Percentiles rank a stretch among this genome's conserved stretches.
phyloP scores from a whole-genome alignment of 2,797 vertebrate species.

The Taeniopygia guttata region DNA sequence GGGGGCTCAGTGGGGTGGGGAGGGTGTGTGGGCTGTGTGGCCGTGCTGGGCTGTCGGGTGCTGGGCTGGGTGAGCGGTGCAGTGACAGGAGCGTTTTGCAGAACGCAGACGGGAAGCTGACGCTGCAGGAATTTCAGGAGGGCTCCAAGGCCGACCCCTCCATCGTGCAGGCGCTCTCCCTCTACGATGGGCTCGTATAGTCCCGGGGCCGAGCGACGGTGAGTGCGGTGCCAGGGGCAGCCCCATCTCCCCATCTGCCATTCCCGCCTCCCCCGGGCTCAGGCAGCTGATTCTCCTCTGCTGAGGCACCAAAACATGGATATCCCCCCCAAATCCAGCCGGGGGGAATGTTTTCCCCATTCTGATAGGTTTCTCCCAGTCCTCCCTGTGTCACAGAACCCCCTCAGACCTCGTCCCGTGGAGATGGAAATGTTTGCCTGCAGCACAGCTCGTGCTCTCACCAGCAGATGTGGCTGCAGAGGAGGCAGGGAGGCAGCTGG shows the following conservation, averaged over 20 bases:
- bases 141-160: conserved; percentile 98
- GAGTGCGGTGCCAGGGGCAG: background rate
- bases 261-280: background rate
- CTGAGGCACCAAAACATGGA: background rate
- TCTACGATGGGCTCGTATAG: conserved; percentile 93
- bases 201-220: conserved; percentile 64
- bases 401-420: fast-evolving
- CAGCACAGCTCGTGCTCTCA: fast-evolving
- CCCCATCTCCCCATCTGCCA: background rate
- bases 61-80: fast-evolving
- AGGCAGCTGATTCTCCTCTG: background rate
- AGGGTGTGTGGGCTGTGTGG: background rate
- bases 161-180: conserved; percentile 95
- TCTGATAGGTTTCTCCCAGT: background rate
- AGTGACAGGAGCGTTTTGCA: conserved; percentile 52
- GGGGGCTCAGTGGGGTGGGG: fast-evolving
- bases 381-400: background rate
- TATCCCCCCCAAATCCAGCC: background rate
- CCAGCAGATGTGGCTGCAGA: background rate
- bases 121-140: conserved; percentile 98
- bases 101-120: conserved; percentile 96
- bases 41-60: fast-evolving
- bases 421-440: background rate
- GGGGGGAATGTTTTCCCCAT: background rate
- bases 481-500: background rate